A percentile compares a stretch with the other conserved stretches of the same genome.
Conservation (phyloP, 1,140 invertebrate genomes). For the Andrena cerasifolii region DNA sequence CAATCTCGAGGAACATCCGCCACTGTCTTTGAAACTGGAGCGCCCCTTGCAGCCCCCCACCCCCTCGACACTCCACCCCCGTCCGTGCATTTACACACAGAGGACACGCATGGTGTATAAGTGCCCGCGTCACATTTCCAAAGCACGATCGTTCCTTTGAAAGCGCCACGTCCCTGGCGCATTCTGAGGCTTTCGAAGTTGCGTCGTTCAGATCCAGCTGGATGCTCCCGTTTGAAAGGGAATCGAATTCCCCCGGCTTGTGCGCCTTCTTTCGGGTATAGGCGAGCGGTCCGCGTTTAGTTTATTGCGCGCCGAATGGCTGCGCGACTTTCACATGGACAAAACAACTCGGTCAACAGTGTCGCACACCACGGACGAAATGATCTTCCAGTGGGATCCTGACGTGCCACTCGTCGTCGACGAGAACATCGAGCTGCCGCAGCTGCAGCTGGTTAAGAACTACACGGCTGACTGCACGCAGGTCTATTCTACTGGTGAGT, state of each 20-base stretch:
- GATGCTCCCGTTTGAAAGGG: too few relatives aligned
- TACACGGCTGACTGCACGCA: slow-evolving; percentile 94
- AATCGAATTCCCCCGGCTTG: background rate
- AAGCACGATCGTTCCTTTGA: too few relatives aligned
- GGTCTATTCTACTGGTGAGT: slow-evolving; percentile 91
- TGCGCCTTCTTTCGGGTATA: background rate
- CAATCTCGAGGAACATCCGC: too few relatives aligned
- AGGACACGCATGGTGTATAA: too few relatives aligned
- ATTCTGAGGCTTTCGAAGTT: too few relatives aligned
- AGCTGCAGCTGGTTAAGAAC: slow-evolving; percentile 92
- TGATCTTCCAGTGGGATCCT: slow-evolving; percentile 95
- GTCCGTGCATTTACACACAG: too few relatives aligned
- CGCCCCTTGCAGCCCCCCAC: too few relatives aligned
- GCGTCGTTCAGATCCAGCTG: too few relatives aligned
- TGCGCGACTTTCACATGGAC: slow-evolving; percentile 44
- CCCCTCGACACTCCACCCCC: too few relatives aligned
- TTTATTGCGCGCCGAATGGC: slow-evolving; percentile 15
- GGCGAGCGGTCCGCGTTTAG: background rate
- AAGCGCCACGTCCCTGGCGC: too few relatives aligned
- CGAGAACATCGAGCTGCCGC: slow-evolving; percentile 93
- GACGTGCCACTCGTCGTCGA: slow-evolving; percentile 94
- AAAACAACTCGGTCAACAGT: slow-evolving; percentile 83
- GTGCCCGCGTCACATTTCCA: too few relatives aligned
- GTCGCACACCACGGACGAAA: slow-evolving; percentile 94
- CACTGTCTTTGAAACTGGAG: too few relatives aligned